phyloP scores from a whole-genome alignment of 2,797 vertebrate species.

The Zalophus californianus region DNA sequence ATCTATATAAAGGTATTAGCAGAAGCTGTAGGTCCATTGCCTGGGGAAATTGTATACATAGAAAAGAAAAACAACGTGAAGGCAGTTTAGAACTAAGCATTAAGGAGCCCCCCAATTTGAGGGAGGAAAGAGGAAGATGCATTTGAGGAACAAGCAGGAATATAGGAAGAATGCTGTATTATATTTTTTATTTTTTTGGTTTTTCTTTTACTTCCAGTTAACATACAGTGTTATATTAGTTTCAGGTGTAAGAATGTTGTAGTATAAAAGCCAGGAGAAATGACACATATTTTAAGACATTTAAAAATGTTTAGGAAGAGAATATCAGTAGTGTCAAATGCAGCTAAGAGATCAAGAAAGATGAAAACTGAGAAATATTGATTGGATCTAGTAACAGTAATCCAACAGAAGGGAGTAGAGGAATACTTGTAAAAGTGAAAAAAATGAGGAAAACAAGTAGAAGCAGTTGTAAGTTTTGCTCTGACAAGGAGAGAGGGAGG shows the following conservation, averaged over 20 bases:
- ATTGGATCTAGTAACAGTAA: neutral
- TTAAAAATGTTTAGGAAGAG: constrained; percentile 29
- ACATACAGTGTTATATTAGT: neutral
- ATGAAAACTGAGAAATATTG: neutral
- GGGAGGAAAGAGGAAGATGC: neutral
- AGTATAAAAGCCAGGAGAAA: neutral
- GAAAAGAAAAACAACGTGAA: neutral
- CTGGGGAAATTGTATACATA: neutral
- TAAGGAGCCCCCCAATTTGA: neutral
- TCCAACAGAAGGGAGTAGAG: neutral
- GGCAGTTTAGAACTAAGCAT: neutral
- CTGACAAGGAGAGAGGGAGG: neutral
- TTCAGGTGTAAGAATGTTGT: neutral
- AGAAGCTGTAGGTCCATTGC: neutral
- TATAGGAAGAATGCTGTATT: neutral
- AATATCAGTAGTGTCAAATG: neutral
- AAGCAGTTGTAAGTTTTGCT: neutral
- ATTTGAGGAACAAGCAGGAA: neutral
- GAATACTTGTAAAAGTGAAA: neutral
- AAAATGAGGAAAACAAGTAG: neutral
- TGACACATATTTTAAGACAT: neutral
- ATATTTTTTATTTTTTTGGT: neutral
- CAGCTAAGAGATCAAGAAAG: neutral
- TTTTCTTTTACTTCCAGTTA: neutral
- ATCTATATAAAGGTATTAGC: neutral